These are phyloP conservation scores for Galbula dea DNA, from an alignment of 2,113 vertebrate species.

Conservation along the genomic window DNA sequence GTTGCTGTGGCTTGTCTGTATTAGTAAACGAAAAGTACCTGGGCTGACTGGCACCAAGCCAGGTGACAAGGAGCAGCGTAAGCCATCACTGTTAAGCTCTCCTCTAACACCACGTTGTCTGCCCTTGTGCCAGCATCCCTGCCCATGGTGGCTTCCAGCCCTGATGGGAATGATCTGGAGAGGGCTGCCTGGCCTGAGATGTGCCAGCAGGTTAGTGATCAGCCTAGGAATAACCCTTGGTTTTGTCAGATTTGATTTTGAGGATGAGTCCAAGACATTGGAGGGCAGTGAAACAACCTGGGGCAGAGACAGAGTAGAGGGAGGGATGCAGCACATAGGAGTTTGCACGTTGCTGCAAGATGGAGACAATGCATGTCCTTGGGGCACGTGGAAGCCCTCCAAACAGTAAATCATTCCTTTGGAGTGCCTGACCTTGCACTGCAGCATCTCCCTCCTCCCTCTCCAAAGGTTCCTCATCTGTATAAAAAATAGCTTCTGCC, in stretches of 20 bases:
- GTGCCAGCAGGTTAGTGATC: background rate
- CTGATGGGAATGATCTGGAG: background rate
- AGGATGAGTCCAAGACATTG: background rate
- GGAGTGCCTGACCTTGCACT: background rate
- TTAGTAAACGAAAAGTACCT: background rate
- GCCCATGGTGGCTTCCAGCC: background rate
- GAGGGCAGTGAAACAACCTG: background rate
- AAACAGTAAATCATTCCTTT: background rate
- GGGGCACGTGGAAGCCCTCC: background rate
- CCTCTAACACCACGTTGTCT: background rate
- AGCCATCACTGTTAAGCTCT: background rate
- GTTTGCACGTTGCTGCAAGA: background rate
- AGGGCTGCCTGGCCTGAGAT: fast-evolving
- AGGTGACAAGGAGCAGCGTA: background rate
- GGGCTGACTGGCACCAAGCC: background rate
- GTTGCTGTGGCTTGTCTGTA: background rate
- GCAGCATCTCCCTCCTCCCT: background rate
- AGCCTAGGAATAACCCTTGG: background rate
- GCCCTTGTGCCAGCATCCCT: background rate
- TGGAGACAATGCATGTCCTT: background rate
- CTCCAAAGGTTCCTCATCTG: background rate
- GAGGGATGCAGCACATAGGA: background rate
- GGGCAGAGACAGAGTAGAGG: background rate
- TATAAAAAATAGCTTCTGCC: background rate
- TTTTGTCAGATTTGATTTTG: background rate